Conservation (phyloP, 2,888 invertebrate genomes). For the Drosophila meridiana region DNA sequence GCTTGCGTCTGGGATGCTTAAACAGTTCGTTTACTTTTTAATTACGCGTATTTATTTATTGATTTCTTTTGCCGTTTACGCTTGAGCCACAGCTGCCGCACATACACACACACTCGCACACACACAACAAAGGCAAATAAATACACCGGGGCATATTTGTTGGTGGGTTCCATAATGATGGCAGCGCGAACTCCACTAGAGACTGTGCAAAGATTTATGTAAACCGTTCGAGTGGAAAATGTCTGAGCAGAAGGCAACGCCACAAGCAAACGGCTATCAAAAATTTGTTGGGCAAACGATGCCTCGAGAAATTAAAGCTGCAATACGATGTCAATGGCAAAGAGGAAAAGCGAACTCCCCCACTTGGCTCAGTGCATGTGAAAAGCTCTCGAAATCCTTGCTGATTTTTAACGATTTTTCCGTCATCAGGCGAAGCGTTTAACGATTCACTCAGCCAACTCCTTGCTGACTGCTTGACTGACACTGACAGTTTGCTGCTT, state of each 20-base stretch:
- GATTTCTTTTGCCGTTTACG: conserved; percentile 37
- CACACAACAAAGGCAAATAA: conserved; percentile 1
- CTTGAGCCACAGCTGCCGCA: conserved; percentile 15
- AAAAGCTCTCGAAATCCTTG: conserved; percentile 47
- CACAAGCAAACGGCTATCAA: conserved; percentile 37
- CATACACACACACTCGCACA: not conserved
- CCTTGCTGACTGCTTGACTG: conserved; percentile 34
- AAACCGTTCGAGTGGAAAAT: conserved; percentile 60
- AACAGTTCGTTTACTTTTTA: conserved; percentile 36
- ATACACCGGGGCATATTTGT: conserved; percentile 19
- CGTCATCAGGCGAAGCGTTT: conserved; percentile 27
- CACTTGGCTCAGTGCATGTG: conserved; percentile 4
- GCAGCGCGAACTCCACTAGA: conserved; percentile 13
- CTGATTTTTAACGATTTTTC: conserved; percentile 62
- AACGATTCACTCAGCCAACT: conserved; percentile 43
- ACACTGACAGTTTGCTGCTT: conserved; percentile 46
- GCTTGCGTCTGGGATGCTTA: conserved; percentile 1
- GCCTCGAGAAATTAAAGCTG: conserved; percentile 43
- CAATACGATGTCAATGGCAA: conserved; percentile 22
- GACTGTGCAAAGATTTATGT: conserved; percentile 62
- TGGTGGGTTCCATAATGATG: conserved; percentile 45
- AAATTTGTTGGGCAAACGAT: conserved; percentile 19
- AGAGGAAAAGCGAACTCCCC: not conserved
- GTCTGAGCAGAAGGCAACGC: conserved; percentile 42
- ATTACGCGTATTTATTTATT: conserved; percentile 46